Evolutionary conservation across 2,888 invertebrate species (phyloP).

Genomic region (Bursaphelenchus okinawaensis): DNA sequence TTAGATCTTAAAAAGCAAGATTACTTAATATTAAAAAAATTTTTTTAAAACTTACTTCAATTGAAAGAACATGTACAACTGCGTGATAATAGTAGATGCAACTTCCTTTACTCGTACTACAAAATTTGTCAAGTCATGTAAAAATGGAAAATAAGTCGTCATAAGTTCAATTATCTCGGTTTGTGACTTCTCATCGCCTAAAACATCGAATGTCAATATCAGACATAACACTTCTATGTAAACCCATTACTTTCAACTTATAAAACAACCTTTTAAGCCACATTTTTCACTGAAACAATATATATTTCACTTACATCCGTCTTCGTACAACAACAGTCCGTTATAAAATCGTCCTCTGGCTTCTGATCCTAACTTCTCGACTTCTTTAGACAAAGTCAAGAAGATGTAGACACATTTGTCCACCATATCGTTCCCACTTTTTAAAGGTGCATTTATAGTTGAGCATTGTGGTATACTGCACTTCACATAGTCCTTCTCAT

Average conservation of each 20-base stretch:
- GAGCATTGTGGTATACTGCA: neutral
- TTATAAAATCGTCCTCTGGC: conserved; percentile 66
- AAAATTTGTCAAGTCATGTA: conserved; percentile 67
- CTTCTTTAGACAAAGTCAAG: conserved; percentile 74
- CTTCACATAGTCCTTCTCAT: neutral
- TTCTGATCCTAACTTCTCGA: conserved; percentile 68
- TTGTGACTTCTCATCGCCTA: conserved; percentile 17
- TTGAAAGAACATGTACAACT: conserved; percentile 68
- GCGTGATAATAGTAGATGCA: conserved; percentile 69
- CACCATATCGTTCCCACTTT: conserved; percentile 67
- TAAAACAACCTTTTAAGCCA: too few species aligned
- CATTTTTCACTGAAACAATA: too few species aligned
- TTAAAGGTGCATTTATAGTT: neutral
- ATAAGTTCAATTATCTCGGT: conserved; percentile 26
- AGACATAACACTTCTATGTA: too few species aligned
- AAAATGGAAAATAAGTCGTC: conserved; percentile 45
- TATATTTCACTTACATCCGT: too few species aligned
- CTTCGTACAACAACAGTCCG: conserved; percentile 69
- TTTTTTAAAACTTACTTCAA: conserved; percentile 25
- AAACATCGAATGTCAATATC: too few species aligned
- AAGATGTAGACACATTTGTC: conserved; percentile 71
- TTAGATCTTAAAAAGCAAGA: too few species aligned
- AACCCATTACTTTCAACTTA: too few species aligned
- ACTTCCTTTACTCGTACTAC: conserved; percentile 70
- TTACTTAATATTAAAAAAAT: neutral